These are phyloP conservation scores for Liodrosophila aerea DNA, from an alignment of 2,888 invertebrate genomes.

Conservation along the genomic window DNA sequence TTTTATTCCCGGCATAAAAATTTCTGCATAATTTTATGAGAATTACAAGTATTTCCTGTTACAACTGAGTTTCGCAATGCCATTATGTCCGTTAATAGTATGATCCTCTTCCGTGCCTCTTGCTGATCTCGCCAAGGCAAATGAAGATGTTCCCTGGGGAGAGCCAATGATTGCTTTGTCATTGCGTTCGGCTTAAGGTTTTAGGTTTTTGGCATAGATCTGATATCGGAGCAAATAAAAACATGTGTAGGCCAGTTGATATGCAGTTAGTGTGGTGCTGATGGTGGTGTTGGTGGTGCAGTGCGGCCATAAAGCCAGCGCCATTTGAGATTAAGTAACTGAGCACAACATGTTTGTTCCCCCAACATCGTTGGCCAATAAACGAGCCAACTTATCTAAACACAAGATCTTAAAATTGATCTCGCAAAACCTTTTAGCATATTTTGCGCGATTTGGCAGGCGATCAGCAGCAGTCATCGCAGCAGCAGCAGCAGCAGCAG, in stretches of 20 bases:
- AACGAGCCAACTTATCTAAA: conserved; percentile 70
- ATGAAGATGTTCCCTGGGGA: conserved; percentile 1
- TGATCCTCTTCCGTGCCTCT: conserved; percentile 5
- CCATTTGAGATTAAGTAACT: conserved; percentile 75
- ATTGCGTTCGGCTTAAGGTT: conserved; percentile 47
- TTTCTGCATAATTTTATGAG: neutral
- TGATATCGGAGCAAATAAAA: conserved; percentile 56
- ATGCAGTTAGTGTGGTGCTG: conserved; percentile 35
- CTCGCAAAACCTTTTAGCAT: conserved; percentile 79
- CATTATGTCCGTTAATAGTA: too few relatives aligned
- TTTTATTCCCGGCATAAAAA: neutral
- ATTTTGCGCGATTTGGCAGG: conserved; percentile 77
- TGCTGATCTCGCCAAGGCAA: conserved; percentile 50
- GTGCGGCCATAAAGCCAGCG: conserved; percentile 56
- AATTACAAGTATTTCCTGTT: too few relatives aligned
- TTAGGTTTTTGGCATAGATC: conserved; percentile 47
- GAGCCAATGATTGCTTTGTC: conserved; percentile 61
- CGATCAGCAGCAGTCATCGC: conserved; percentile 48
- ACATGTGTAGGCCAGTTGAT: conserved; percentile 72
- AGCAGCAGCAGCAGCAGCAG: conserved; percentile 18
- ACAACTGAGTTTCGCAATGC: too few relatives aligned
- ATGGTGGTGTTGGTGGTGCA: conserved; percentile 14
- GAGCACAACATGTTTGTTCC: conserved; percentile 65
- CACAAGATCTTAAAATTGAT: conserved; percentile 76
- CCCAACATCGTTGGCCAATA: conserved; percentile 59